phyloP scores from a whole-genome alignment of 35 echinoderm and acorn worm species.

The Lytechinus pictus region DNA sequence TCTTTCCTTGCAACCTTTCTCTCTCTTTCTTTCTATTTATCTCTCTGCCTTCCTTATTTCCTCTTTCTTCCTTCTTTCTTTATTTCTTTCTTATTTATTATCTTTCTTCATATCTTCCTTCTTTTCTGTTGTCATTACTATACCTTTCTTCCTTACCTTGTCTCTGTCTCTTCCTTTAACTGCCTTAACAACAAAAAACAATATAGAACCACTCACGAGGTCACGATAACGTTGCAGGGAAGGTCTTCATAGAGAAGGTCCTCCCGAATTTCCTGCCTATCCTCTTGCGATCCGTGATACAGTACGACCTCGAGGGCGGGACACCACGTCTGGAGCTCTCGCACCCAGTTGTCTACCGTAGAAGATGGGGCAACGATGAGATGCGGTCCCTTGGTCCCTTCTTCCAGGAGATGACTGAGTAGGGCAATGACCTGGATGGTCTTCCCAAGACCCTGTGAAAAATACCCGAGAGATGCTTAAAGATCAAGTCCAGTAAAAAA shows the following conservation, averaged over 20 bases:
- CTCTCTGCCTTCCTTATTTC: no score
- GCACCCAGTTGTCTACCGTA: slow-evolving; percentile 91
- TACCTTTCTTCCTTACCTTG: no score
- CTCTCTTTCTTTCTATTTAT: no score
- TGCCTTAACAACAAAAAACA: no score
- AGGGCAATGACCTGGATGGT: slow-evolving; percentile 92
- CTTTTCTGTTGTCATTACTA: no score
- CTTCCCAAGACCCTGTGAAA: slow-evolving; percentile 92
- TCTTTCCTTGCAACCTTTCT: no score
- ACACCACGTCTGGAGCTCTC: slow-evolving; percentile 89
- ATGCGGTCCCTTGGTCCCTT: slow-evolving; percentile 83
- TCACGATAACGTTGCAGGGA: slow-evolving; percentile 87
- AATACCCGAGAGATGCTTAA: no score
- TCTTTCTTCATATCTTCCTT: no score
- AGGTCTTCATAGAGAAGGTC: slow-evolving; percentile 51
- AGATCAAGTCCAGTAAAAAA: no score
- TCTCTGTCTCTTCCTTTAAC: no score
- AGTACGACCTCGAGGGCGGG: slow-evolving; percentile 81
- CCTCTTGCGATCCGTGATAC: slow-evolving; percentile 66
- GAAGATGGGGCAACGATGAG: slow-evolving; percentile 92
- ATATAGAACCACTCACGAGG: slow-evolving; percentile 87
- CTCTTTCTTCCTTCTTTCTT: no score
- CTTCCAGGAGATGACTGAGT: slow-evolving; percentile 79
- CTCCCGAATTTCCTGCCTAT: slow-evolving; percentile 67
- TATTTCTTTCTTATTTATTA: no score